phyloP scores from a whole-genome alignment of 2,113 vertebrate genomes.

The Amazona guildingii region DNA sequence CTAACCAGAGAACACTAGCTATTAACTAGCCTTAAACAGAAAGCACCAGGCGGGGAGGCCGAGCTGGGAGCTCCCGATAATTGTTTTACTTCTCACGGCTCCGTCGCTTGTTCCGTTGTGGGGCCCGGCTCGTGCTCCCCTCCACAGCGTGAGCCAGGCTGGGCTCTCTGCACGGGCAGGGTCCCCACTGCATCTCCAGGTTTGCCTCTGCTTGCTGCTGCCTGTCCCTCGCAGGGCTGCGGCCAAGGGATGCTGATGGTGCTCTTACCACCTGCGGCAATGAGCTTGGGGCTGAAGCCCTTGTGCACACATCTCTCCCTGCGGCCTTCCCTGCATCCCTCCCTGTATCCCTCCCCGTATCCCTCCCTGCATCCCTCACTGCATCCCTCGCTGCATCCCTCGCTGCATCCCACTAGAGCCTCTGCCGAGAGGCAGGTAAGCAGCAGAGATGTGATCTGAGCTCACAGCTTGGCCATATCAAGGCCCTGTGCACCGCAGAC shows the following conservation, averaged over 20 bases:
- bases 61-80: conserved; percentile 1
- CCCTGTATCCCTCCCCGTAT: background rate
- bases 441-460: background rate
- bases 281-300: background rate
- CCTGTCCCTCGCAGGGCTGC: background rate
- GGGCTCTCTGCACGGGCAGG: background rate
- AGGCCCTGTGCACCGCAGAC: background rate
- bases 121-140: fast-evolving
- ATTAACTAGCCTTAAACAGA: conserved; percentile 71
- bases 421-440: background rate
- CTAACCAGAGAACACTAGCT: conserved; percentile 69
- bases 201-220: background rate
- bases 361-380: fast-evolving
- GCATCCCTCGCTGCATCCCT: background rate
- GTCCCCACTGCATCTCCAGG: fast-evolving
- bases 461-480: background rate
- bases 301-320: background rate
- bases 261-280: background rate
- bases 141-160: fast-evolving
- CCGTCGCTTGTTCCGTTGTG: background rate
- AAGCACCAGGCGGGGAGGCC: conserved; percentile 3
- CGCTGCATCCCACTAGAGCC: fast-evolving
- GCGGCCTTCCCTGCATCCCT: background rate
- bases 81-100: conserved; percentile 31
- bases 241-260: background rate